phyloP scores from a whole-genome alignment of 2,888 invertebrate genomes.

The Drosophila longiperda region DNA sequence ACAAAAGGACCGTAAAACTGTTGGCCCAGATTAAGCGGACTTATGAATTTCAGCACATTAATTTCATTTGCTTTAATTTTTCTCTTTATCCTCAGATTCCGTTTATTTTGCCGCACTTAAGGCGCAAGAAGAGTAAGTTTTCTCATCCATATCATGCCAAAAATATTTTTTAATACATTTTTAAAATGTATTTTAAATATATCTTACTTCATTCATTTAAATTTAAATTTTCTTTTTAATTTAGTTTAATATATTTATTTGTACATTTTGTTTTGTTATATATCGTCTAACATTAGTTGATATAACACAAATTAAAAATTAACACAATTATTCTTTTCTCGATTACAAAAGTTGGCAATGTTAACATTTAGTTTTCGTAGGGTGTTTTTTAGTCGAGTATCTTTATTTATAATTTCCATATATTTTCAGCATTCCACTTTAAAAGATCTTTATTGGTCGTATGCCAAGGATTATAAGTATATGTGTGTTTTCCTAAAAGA shows the following conservation, averaged over 20 bases:
- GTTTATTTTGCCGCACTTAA: background rate
- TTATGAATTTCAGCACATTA: constrained; percentile 61
- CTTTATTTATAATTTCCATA: constrained; percentile 4
- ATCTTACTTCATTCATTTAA: background rate
- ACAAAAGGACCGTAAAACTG: constrained; percentile 9
- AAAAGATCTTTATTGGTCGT: background rate
- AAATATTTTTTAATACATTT: background rate
- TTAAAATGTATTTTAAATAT: background rate
- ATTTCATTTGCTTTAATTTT: constrained; percentile 53
- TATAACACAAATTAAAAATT: background rate
- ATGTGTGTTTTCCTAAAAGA: background rate
- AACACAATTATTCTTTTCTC: background rate
- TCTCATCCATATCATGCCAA: background rate
- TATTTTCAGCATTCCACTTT: constrained; percentile 21
- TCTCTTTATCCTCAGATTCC: constrained; percentile 8
- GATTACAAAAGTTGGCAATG: background rate
- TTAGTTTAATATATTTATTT: background rate
- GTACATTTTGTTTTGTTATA: background rate
- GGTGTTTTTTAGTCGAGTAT: constrained; percentile 5
- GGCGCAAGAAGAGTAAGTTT: background rate
- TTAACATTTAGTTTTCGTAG: background rate
- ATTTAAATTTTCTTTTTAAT: background rate
- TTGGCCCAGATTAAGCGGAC: constrained; percentile 30
- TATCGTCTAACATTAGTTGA: too few relatives aligned
- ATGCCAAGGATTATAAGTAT: background rate